Percentiles rank a stretch among this genome's conserved stretches.
These are phyloP conservation scores for Pseudorhiza aurosa DNA, from an alignment of 30 jellyfish, hydroid and myxozoan species.

Conservation along the genomic window DNA sequence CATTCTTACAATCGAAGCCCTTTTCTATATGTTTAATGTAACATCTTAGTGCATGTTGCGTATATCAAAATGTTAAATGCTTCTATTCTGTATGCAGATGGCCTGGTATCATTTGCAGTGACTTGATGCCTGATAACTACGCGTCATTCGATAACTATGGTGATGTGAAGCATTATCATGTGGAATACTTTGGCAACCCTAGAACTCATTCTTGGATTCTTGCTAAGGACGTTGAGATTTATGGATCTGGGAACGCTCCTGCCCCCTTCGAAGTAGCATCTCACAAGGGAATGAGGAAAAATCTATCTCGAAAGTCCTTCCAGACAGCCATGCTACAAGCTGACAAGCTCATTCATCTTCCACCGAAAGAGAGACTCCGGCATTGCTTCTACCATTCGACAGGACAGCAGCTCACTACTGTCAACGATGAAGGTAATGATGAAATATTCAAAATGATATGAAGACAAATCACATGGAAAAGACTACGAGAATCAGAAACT, in stretches of 20 bases:
- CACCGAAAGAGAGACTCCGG: conserved; percentile 42
- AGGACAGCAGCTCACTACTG: background rate
- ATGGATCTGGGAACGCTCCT: conserved; percentile 67
- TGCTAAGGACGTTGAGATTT: conserved; percentile 58
- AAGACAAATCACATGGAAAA: no score
- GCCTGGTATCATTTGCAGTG: conserved; percentile 72
- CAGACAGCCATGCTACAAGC: conserved; percentile 57
- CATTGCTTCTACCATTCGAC: conserved; percentile 35
- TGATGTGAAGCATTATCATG: conserved; percentile 65
- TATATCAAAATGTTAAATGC: no score
- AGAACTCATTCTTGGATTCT: conserved; percentile 69
- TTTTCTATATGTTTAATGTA: no score
- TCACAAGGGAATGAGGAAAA: conserved; percentile 13
- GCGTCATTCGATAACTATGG: conserved; percentile 39
- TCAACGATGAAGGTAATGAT: background rate
- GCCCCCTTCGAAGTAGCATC: conserved; percentile 28
- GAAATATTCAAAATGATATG: no score
- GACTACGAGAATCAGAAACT: no score
- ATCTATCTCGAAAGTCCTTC: conserved; percentile 43
- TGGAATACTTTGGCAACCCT: conserved; percentile 72
- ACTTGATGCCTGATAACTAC: conserved; percentile 12
- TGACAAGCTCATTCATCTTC: background rate
- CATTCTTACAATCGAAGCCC: no score
- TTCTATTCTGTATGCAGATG: conserved; percentile 22
- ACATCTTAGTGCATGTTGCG: no score